Evolutionary conservation across 2,888 invertebrate genomes (phyloP).

Genomic region (Microplitis manilae): DNA sequence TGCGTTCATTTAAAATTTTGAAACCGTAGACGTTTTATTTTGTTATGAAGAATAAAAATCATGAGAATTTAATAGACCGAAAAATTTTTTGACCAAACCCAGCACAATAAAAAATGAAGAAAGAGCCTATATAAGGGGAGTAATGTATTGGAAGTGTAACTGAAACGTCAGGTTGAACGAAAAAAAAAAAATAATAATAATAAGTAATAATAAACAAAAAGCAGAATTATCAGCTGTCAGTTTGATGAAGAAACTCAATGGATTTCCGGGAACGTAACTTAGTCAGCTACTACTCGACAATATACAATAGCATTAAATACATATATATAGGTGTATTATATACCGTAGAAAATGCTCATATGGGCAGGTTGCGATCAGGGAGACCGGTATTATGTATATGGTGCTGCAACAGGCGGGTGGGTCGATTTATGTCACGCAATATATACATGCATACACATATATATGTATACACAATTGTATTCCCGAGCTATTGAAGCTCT

Average conservation of each 20-base stretch:
- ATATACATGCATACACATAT: not conserved
- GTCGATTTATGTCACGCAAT: not conserved
- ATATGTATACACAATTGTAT: conserved; percentile 4
- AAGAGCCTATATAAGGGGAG: not conserved
- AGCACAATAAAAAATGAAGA: too few species aligned
- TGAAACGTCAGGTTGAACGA: not conserved
- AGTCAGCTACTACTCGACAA: conserved; percentile 14
- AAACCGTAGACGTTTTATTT: too few species aligned
- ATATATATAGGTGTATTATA: not conserved
- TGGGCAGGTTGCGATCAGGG: conserved; percentile 27
- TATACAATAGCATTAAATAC: not conserved
- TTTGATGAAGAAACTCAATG: conserved; percentile 32
- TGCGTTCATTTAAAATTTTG: not conserved
- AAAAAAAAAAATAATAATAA: not conserved
- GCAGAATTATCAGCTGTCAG: conserved; percentile 20
- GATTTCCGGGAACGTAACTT: conserved; percentile 37
- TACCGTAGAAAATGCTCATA: not conserved
- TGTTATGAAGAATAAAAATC: too few species aligned
- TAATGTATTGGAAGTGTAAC: not conserved
- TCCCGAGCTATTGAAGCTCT: not conserved
- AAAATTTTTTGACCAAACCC: not conserved
- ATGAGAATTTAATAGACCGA: not conserved
- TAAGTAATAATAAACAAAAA: conserved; percentile 17
- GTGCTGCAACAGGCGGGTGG: conserved; percentile 34
- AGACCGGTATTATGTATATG: conserved; percentile 20